Conservation (phyloP, 2,113 vertebrate genomes). For the Platysteira castanea region DNA sequence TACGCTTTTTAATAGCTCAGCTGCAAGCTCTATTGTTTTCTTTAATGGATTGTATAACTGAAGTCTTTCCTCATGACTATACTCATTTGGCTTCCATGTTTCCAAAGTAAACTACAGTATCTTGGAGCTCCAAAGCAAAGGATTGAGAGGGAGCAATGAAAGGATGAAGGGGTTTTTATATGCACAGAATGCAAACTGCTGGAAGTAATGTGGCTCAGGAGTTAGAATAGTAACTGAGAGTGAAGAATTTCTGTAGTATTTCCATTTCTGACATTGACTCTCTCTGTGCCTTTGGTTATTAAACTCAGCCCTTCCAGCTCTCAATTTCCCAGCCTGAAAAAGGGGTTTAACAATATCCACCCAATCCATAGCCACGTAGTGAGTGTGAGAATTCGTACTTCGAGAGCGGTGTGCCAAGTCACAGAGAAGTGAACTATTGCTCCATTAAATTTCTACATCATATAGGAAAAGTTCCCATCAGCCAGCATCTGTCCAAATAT, state of each 20-base stretch:
- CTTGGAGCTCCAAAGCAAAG: slow-evolving; percentile 67
- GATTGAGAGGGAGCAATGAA: background rate
- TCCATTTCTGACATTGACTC: background rate
- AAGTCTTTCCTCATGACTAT: slow-evolving; percentile 84
- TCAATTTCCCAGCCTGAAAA: background rate
- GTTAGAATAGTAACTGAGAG: background rate
- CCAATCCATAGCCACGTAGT: background rate
- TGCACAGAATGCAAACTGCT: slow-evolving; percentile 9
- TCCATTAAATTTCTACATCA: background rate
- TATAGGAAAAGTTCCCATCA: background rate
- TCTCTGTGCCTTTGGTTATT: background rate
- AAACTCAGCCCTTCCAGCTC: background rate
- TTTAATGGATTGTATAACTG: slow-evolving; percentile 86
- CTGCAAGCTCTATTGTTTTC: slow-evolving; percentile 86
- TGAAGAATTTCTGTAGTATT: background rate
- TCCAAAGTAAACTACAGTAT: slow-evolving; percentile 77
- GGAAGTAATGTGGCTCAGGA: background rate
- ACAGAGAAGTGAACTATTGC: background rate
- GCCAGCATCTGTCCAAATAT: background rate
- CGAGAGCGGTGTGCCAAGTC: background rate
- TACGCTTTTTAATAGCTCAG: slow-evolving; percentile 87
- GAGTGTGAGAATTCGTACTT: background rate
- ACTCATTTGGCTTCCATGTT: slow-evolving; percentile 80
- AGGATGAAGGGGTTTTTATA: slow-evolving; percentile 37
- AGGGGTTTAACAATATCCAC: background rate